phyloP scores from a whole-genome alignment of 2,797 vertebrate species.

The Fistularia commersonii region DNA sequence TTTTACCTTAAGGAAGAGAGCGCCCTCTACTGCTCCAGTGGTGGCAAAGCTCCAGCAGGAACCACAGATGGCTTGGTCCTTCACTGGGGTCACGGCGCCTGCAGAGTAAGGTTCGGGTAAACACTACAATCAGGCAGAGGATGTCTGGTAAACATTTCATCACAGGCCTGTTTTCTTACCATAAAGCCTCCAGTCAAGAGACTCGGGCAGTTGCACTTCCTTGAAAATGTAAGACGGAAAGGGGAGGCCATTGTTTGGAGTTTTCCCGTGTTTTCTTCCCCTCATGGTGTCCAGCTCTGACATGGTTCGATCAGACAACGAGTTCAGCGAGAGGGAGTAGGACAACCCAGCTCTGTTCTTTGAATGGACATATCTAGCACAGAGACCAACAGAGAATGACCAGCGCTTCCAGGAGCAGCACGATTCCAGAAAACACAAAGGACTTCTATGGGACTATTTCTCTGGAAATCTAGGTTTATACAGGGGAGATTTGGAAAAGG shows the following conservation, averaged over 20 bases:
- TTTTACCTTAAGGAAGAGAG: slow-evolving; percentile 81
- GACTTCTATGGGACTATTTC: too few species aligned
- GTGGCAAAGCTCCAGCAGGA: slow-evolving; percentile 82
- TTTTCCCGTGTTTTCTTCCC: slow-evolving; percentile 58
- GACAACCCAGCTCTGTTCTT: slow-evolving; percentile 76
- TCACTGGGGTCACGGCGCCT: slow-evolving; percentile 80
- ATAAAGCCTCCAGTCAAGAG: slow-evolving; percentile 78
- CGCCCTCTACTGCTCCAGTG: slow-evolving; percentile 79
- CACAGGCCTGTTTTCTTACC: slow-evolving; percentile 43
- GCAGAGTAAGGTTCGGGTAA: not conserved
- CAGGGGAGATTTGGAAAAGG: too few species aligned
- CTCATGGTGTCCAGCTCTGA: slow-evolving; percentile 70
- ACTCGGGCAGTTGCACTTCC: slow-evolving; percentile 66
- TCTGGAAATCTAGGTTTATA: too few species aligned
- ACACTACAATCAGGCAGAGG: not conserved
- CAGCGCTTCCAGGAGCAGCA: too few species aligned
- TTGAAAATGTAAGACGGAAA: slow-evolving; percentile 59
- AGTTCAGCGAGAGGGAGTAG: slow-evolving; percentile 77
- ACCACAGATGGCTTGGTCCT: slow-evolving; percentile 80
- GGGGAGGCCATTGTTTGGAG: slow-evolving; percentile 65
- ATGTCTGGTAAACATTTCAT: too few species aligned
- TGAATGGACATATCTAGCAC: slow-evolving; percentile 76
- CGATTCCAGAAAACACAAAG: too few species aligned
- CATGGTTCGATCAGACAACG: slow-evolving; percentile 73
- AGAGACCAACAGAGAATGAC: not conserved